A percentile compares a stretch with the other conserved stretches of the same genome.
These are phyloP conservation scores for Dolichallabes microphthalmus DNA, from an alignment of 2,113 vertebrate genomes.

Conservation along the genomic window DNA sequence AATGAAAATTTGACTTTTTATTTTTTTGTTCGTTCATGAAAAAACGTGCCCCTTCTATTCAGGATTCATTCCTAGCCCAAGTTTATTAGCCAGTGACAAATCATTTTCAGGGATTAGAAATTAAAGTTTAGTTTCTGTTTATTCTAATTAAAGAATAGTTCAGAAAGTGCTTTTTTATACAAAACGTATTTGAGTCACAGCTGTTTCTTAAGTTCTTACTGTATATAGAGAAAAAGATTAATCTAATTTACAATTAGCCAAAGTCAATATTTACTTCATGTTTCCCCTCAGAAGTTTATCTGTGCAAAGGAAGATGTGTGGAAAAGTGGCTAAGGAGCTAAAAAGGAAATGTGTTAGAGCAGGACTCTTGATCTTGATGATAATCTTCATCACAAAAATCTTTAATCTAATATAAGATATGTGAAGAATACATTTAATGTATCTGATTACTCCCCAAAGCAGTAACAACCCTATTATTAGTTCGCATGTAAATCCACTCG, in stretches of 20 bases:
- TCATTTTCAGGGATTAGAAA: neutral
- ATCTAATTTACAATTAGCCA: neutral
- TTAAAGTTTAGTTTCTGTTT: neutral
- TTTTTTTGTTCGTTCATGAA: constrained; percentile 4
- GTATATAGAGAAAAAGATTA: neutral
- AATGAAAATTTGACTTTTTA: constrained; percentile 15
- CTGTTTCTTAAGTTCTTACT: neutral
- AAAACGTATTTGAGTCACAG: neutral
- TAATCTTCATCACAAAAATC: neutral
- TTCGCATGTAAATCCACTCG: neutral
- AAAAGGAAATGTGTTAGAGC: neutral
- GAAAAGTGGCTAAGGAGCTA: neutral
- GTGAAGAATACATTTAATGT: neutral
- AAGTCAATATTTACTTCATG: neutral
- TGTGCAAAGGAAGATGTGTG: neutral
- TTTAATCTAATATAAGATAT: neutral
- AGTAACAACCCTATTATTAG: neutral
- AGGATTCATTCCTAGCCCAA: constrained; percentile 1
- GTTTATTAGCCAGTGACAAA: neutral
- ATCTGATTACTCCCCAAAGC: neutral
- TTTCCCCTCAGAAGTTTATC: neutral
- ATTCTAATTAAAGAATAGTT: neutral
- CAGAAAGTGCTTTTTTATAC: neutral
- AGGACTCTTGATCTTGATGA: neutral
- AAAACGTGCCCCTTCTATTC: neutral